These are phyloP conservation scores for Phymatocera aterrima DNA, from an alignment of 2,888 invertebrate genomes.

Conservation along the genomic window DNA sequence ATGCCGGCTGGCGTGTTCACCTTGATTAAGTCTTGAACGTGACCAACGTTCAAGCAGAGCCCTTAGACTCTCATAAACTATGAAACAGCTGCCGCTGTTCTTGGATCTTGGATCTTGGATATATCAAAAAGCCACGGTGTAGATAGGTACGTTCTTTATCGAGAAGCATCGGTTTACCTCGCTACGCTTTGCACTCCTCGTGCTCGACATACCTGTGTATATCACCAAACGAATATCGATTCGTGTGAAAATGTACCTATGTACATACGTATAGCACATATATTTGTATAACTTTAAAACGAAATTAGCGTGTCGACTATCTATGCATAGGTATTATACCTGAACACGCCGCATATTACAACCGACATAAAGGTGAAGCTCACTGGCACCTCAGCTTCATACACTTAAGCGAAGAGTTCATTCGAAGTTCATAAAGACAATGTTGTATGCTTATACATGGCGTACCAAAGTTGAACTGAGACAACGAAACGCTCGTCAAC, in stretches of 20 bases:
- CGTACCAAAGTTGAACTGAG: no score
- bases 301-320: not conserved
- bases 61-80: constrained; percentile 6
- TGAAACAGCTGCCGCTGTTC: constrained; percentile 38
- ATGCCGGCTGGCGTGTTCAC: constrained; percentile 42
- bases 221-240: constrained; percentile 24
- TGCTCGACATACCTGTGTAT: not conserved
- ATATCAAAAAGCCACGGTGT: constrained; percentile 21
- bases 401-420: no score
- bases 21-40: constrained; percentile 42
- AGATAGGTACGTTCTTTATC: not conserved
- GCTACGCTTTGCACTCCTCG: not conserved
- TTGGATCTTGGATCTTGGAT: not conserved
- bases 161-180: not conserved
- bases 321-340: constrained; percentile 11
- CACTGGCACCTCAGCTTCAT: not conserved
- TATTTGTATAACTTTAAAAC: constrained; percentile 4
- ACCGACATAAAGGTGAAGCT: not conserved
- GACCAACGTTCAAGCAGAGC: constrained; percentile 25
- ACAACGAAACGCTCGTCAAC: no score
- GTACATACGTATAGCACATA: not conserved
- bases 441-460: no score
- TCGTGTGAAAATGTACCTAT: not conserved
- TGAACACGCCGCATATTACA: constrained; percentile 18
- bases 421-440: no score